Conservation (phyloP, 1,140 invertebrate species). For the Latrodectus geometricus region DNA sequence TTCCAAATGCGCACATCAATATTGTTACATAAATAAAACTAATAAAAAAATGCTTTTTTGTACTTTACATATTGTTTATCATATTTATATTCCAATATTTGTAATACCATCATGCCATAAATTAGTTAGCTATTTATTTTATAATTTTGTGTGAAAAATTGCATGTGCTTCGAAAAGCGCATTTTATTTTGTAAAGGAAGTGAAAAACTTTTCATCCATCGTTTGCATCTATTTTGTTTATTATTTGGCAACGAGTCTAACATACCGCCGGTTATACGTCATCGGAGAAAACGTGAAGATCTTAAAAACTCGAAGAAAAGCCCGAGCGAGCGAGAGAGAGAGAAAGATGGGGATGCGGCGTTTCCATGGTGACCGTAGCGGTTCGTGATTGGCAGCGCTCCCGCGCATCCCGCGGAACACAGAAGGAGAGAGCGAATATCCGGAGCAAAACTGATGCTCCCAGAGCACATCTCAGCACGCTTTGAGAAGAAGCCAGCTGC, state of each 20-base stretch:
- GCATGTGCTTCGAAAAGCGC: no score
- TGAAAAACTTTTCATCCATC: background rate
- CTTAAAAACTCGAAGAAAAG: constrained; percentile 37
- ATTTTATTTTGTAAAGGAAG: no score
- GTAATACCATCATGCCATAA: no score
- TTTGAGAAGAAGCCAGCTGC: constrained; percentile 10
- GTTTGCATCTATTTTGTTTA: background rate
- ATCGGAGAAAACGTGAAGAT: constrained; percentile 24
- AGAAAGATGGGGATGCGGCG: constrained; percentile 50
- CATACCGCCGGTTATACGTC: background rate
- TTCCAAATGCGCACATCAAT: no score
- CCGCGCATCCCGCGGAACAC: constrained; percentile 22
- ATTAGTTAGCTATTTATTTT: no score
- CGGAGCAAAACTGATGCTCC: constrained; percentile 26
- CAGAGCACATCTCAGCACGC: constrained; percentile 38
- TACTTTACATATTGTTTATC: no score
- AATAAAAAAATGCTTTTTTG: no score
- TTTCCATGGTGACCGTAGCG: constrained; percentile 44
- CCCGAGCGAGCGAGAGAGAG: constrained; percentile 19
- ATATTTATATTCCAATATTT: no score
- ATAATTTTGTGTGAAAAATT: no score
- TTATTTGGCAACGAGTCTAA: background rate
- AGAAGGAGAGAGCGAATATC: constrained; percentile 37
- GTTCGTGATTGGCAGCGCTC: constrained; percentile 56
- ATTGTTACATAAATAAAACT: no score